Evolutionary conservation across 2,888 invertebrate species (phyloP).

Genomic region (Macrophya annulata): DNA sequence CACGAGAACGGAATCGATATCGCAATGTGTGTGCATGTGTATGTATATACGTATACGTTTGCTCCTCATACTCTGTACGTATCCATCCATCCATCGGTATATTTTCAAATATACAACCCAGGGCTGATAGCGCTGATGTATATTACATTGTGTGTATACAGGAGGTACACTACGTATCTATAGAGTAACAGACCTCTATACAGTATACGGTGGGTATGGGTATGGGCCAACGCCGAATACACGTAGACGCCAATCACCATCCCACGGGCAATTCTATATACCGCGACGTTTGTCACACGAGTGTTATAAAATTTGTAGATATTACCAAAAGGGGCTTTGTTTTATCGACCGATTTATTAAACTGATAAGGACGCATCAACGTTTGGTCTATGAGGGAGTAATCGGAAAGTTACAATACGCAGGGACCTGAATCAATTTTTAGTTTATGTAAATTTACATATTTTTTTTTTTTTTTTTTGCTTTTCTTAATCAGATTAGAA

Average conservation of each 20-base stretch:
- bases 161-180: background rate
- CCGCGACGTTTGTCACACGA: constrained; percentile 49
- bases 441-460: background rate
- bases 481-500: too few species aligned
- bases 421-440: background rate
- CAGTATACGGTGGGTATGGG: background rate
- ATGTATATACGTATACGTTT: background rate
- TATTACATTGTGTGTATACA: background rate
- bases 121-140: constrained; percentile 23
- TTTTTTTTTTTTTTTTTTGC: too few species aligned
- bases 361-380: constrained; percentile 43
- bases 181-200: background rate
- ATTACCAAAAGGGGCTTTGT: constrained; percentile 47
- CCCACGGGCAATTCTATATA: constrained; percentile 31
- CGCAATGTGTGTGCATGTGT: background rate
- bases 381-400: background rate
- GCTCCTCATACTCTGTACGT: constrained; percentile 2
- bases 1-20: constrained; percentile 9
- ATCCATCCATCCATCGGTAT: constrained; percentile 22
- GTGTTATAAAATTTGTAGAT: constrained; percentile 50
- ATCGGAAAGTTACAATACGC: background rate
- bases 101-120: background rate
- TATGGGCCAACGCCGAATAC: constrained; percentile 38
- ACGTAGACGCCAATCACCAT: constrained; percentile 40
- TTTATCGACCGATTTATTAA: constrained; percentile 51